Evolutionary conservation across 2,888 invertebrate species (phyloP).

Genomic region (Acleris cristana): DNA sequence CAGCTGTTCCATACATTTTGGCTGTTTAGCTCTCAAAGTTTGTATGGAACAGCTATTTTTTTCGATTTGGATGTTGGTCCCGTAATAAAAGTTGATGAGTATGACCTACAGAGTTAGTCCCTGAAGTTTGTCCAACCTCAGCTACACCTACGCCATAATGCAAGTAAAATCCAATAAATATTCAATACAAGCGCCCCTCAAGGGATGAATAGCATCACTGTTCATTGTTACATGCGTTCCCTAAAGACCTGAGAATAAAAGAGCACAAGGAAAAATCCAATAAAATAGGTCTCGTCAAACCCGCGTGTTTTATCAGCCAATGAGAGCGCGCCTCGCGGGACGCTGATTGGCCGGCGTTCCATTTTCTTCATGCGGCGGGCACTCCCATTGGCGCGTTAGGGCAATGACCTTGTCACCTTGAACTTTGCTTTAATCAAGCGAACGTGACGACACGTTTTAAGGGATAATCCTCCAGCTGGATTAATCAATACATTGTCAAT

Average conservation of each 20-base stretch:
- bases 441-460: background rate
- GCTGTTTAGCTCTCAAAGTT: too few relatives aligned
- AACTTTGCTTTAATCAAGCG: slow-evolving; percentile 48
- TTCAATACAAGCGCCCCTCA: background rate
- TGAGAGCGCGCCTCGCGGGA: slow-evolving; percentile 32
- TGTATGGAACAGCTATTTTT: too few relatives aligned
- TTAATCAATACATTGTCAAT: too few relatives aligned
- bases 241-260: slow-evolving; percentile 18
- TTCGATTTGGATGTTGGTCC: too few relatives aligned
- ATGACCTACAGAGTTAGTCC: too few relatives aligned
- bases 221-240: background rate
- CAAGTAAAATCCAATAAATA: too few relatives aligned
- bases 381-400: slow-evolving; percentile 53
- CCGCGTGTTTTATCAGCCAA: slow-evolving; percentile 34
- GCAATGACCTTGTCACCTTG: slow-evolving; percentile 52
- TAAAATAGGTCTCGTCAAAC: slow-evolving; percentile 17
- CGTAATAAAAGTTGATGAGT: too few relatives aligned
- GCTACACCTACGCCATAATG: too few relatives aligned
- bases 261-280: slow-evolving; percentile 23
- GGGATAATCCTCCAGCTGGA: background rate
- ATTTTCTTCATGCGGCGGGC: slow-evolving; percentile 44
- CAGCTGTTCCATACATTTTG: too few relatives aligned
- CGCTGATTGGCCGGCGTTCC: slow-evolving; percentile 47
- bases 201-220: background rate
- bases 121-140: too few relatives aligned